These are phyloP conservation scores for Corydoras maculifer DNA, from an alignment of 2,113 vertebrate genomes.

Conservation along the genomic window DNA sequence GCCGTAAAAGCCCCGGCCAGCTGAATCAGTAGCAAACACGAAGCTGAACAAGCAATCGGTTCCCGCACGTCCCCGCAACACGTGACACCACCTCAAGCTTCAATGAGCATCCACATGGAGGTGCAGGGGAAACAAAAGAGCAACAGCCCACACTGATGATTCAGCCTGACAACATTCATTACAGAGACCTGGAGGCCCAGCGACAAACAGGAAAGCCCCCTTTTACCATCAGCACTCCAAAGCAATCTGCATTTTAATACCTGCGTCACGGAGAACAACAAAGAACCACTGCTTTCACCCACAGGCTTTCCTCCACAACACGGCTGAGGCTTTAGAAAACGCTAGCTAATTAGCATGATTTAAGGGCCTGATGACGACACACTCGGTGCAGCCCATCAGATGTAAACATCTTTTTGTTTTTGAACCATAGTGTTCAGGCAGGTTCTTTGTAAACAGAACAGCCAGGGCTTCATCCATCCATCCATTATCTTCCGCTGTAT, in stretches of 20 bases:
- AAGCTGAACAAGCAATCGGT: constrained; percentile 43
- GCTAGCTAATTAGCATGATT: background rate
- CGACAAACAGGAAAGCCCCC: background rate
- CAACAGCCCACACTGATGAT: constrained; percentile 17
- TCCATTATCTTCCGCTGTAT: too few relatives aligned
- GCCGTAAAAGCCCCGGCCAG: constrained; percentile 50
- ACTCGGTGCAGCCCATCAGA: background rate
- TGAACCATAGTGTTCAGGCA: too few relatives aligned
- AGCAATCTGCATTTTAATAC: constrained; percentile 6
- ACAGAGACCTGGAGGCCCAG: constrained; percentile 11
- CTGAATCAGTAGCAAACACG: constrained; percentile 57
- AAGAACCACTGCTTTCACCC: background rate
- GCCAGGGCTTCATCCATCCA: too few relatives aligned
- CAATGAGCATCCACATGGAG: constrained; percentile 33
- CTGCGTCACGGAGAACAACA: constrained; percentile 17
- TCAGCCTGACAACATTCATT: constrained; percentile 10
- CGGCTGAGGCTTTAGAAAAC: background rate
- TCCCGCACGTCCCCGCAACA: constrained; percentile 36
- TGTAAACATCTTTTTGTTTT: too few relatives aligned
- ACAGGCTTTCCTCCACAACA: background rate
- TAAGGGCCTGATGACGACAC: background rate
- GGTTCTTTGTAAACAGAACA: too few relatives aligned
- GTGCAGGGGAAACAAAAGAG: constrained; percentile 28
- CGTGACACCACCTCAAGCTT: constrained; percentile 24
- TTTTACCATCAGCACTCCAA: background rate